A percentile compares a stretch with the other conserved stretches of the same genome.
Conservation (phyloP, 1,140 invertebrate species). For the Bathynomus jamesi region DNA sequence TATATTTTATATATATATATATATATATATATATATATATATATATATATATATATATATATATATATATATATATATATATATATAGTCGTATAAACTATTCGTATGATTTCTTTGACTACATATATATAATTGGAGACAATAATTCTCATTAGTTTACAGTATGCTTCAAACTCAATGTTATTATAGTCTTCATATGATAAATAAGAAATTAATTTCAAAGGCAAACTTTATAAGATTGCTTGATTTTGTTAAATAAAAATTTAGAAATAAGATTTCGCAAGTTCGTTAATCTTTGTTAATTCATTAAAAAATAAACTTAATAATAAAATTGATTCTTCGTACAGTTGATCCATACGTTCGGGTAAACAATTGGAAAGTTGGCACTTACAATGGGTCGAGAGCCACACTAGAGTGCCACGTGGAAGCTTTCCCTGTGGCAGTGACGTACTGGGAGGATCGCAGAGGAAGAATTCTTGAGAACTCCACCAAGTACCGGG, state of each 20-base stretch:
- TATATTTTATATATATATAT: slow-evolving; percentile 33
- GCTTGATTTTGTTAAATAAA: too few relatives aligned
- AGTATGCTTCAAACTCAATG: too few relatives aligned
- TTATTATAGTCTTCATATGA: too few relatives aligned
- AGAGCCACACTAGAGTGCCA: slow-evolving; percentile 60
- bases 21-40: slow-evolving; percentile 21
- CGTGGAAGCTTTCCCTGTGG: slow-evolving; percentile 79
- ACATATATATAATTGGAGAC: too few relatives aligned
- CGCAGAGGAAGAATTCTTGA: slow-evolving; percentile 59
- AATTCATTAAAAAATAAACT: not conserved
- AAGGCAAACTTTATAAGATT: too few relatives aligned
- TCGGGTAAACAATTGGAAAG: slow-evolving; percentile 61
- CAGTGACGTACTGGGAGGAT: slow-evolving; percentile 75
- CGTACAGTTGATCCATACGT: slow-evolving; percentile 69
- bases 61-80: not conserved
- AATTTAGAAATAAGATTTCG: too few relatives aligned
- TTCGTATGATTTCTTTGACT: not conserved
- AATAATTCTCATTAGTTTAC: too few relatives aligned
- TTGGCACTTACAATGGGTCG: slow-evolving; percentile 60
- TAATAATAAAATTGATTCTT: not conserved
- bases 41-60: not conserved
- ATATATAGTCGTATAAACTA: not conserved
- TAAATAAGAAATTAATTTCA: too few relatives aligned
- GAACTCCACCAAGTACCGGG: slow-evolving; percentile 50
- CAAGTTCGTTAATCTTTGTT: not conserved